Evolutionary conservation across 2,888 invertebrate genomes (phyloP).

Genomic region (Aleiodes testaceus): DNA sequence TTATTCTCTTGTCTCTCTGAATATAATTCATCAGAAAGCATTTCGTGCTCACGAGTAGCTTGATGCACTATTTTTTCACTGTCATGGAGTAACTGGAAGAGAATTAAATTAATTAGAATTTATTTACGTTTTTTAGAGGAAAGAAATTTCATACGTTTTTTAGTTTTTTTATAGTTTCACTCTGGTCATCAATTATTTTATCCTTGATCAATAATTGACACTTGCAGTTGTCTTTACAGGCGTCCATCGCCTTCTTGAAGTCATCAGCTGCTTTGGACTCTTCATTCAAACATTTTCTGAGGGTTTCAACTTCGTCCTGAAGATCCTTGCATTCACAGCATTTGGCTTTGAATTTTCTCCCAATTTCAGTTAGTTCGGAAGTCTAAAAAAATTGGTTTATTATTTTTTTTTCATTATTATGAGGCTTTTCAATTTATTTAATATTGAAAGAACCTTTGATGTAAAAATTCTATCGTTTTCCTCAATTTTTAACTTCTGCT

Average conservation of each 20-base stretch:
- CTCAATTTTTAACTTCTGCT: constrained; percentile 52
- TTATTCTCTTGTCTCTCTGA: constrained; percentile 53
- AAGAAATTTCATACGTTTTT: constrained; percentile 51
- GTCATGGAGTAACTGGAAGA: constrained; percentile 57
- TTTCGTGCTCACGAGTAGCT: constrained; percentile 59
- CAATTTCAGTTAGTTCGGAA: constrained; percentile 46
- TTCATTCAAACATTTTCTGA: constrained; percentile 52
- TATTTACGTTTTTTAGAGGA: not conserved
- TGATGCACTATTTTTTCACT: constrained; percentile 59
- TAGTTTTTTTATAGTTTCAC: constrained; percentile 57
- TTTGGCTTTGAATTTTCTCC: constrained; percentile 47
- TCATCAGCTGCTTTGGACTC: constrained; percentile 48
- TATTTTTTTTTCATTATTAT: not conserved
- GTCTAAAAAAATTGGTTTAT: not conserved
- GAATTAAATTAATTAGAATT: constrained; percentile 7
- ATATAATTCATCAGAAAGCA: constrained; percentile 56
- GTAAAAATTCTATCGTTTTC: constrained; percentile 53
- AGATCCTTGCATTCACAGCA: constrained; percentile 49
- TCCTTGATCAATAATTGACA: constrained; percentile 60
- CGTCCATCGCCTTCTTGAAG: constrained; percentile 55
- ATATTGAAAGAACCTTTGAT: constrained; percentile 50
- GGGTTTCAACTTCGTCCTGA: constrained; percentile 51
- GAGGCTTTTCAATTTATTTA: not conserved
- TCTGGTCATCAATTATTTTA: constrained; percentile 61
- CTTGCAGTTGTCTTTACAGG: constrained; percentile 53